Conservation (phyloP, 2,113 vertebrate genomes). For the Oophaga pumilio region DNA sequence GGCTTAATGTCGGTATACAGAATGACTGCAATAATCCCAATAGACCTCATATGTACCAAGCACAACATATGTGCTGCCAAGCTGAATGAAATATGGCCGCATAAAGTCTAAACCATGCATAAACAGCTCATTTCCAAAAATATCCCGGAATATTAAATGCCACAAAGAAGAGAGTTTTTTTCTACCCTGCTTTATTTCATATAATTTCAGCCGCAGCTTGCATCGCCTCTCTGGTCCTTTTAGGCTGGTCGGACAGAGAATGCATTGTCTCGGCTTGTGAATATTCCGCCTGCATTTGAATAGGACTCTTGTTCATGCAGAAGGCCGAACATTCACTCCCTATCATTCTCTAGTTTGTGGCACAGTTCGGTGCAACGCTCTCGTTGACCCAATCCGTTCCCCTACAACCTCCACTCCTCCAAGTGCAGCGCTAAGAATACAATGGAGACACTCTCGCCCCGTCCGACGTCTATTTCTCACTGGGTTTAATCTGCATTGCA, state of each 20-base stretch:
- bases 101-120: background rate
- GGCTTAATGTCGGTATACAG: background rate
- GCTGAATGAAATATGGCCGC: background rate
- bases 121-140: background rate
- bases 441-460: background rate
- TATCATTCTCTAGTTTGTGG: constrained; percentile 15
- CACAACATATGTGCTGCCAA: background rate
- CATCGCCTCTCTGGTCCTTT: constrained; percentile 15
- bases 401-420: constrained; percentile 18
- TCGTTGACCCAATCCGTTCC: constrained; percentile 38
- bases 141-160: background rate
- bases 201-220: constrained; percentile 27
- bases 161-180: constrained; percentile 5
- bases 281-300: constrained; percentile 32
- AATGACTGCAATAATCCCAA: background rate
- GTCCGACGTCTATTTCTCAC: background rate
- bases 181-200: constrained; percentile 36
- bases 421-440: constrained; percentile 45
- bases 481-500: background rate
- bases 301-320: constrained; percentile 44
- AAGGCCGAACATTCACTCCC: constrained; percentile 30
- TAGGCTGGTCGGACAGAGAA: constrained; percentile 39
- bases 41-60: background rate
- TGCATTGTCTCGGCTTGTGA: constrained; percentile 36
- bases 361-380: constrained; percentile 23